Evolutionary conservation across 2,113 vertebrate species (phyloP), one percentile per base, ranked within the genome.

Genomic region (Nibea coibor): DNA sequence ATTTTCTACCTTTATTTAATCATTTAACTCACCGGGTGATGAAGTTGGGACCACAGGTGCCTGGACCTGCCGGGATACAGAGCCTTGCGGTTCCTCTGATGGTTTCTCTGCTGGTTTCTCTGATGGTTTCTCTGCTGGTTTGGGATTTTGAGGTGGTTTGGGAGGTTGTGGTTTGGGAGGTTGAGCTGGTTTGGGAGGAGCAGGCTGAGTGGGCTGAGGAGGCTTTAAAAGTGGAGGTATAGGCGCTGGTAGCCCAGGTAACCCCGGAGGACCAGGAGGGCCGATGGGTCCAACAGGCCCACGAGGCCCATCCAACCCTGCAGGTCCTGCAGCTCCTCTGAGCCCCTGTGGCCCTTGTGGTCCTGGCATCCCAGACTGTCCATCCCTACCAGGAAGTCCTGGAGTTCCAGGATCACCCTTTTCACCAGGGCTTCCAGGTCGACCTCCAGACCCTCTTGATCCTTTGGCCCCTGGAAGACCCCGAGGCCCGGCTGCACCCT

Each of bases 391-490:
- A 26, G 94, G 93, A 15, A 94, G 93, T 2, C 98, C 98, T 10
- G 90, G 84, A 56, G 92, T 80, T 1, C 98, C 98, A 16, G 96
- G 94, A 16, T 97, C 97, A 66, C 98, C 97, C n/a, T 92, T 99
- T 45, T 97, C 95, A 20, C 98, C 98, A 50, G 96, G 93, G 12
- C 86, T 91, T 70, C 98, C 98, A 0, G 96, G 94, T 89, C 97
- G 97, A 72, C 97, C 98, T 1, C 95, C 95, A 75, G 97, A 94
- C 43, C 98, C 98, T 74, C 96, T 96, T 22, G 96, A 96, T 57
- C 98, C 98, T 94, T 98, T 99, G 75, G 95, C 77, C 16, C 97
- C 98, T 62, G 96, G 94, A 0, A 94, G 88, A 80, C 98, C 98
- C 82, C 93, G 96, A 53, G 95, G 90, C 35, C 98, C 98, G 66